Evolutionary conservation across 2,113 vertebrate genomes (phyloP).

Genomic region (Sisor rabdophorus): DNA sequence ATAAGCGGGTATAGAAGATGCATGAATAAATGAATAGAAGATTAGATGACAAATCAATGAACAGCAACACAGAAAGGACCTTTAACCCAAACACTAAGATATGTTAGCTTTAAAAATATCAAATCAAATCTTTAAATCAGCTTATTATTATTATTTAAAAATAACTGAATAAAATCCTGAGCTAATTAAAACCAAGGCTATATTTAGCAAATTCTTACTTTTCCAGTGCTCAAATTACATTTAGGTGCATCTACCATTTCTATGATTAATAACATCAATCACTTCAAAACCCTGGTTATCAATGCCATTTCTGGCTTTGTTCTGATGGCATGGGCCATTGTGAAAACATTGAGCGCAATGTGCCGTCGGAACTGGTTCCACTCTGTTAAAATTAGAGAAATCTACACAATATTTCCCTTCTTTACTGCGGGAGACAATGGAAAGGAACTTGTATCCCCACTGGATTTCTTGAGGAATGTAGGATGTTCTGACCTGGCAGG

Average conservation of each 20-base stretch:
- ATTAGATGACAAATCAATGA: no score
- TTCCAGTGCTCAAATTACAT: background rate
- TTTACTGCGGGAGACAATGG: constrained; percentile 15
- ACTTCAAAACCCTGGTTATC: constrained; percentile 15
- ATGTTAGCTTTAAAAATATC: background rate
- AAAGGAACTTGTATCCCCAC: constrained; percentile 15
- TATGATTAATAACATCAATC: constrained; percentile 5
- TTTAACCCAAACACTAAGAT: background rate
- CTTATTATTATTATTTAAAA: no score
- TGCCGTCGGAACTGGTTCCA: background rate
- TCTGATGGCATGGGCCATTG: background rate
- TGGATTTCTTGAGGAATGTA: constrained; percentile 9
- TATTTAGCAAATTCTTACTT: background rate
- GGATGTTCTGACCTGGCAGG: constrained; percentile 15
- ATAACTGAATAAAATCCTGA: no score
- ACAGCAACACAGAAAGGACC: background rate
- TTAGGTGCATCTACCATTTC: background rate
- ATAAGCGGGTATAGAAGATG: no score
- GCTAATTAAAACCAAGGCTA: background rate
- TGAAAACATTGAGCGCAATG: background rate
- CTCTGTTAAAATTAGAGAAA: constrained; percentile 16
- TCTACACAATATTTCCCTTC: constrained; percentile 17
- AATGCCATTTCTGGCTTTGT: background rate
- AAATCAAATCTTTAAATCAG: no score
- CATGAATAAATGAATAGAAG: no score